Percentiles rank a stretch among this genome's conserved stretches.
Evolutionary conservation across 1,140 invertebrate genomes (phyloP).

Genomic region (Neodiprion lecontei): DNA sequence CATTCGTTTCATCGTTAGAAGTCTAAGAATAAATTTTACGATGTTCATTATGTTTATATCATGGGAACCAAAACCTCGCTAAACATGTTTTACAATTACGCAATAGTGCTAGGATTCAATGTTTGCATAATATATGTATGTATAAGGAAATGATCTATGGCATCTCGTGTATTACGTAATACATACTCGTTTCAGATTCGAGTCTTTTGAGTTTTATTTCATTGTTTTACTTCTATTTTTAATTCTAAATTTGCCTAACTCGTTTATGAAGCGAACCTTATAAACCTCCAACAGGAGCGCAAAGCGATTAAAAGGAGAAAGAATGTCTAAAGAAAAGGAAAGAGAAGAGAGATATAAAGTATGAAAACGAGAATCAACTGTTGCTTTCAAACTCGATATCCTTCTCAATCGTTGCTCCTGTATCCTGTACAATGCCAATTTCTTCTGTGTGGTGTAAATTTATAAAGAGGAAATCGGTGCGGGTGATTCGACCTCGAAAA

Average conservation of each 20-base stretch:
- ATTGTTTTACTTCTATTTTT: background rate
- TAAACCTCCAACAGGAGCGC: background rate
- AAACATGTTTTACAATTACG: no score
- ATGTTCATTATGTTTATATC: no score
- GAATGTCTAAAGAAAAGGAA: background rate
- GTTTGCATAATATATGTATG: no score
- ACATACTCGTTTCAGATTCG: slow-evolving; percentile 37
- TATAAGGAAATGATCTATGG: slow-evolving; percentile 11
- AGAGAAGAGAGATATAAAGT: background rate
- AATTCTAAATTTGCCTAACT: slow-evolving; percentile 14
- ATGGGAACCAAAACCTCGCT: no score
- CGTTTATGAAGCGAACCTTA: slow-evolving; percentile 3
- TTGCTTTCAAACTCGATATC: no score
- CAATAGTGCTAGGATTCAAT: no score
- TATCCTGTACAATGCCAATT: no score
- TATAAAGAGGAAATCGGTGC: background rate
- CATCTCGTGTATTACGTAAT: slow-evolving; percentile 27
- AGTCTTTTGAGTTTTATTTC: slow-evolving; percentile 24
- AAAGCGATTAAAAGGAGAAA: background rate
- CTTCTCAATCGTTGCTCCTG: no score
- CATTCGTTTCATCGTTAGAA: no score
- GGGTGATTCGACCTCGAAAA: background rate
- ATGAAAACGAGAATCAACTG: background rate
- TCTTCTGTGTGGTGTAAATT: no score
- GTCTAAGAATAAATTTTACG: no score